Percentiles rank a stretch among this genome's conserved stretches.
Conservation (phyloP, 2,797 vertebrate genomes). For the Zenarchopterus dispar region DNA sequence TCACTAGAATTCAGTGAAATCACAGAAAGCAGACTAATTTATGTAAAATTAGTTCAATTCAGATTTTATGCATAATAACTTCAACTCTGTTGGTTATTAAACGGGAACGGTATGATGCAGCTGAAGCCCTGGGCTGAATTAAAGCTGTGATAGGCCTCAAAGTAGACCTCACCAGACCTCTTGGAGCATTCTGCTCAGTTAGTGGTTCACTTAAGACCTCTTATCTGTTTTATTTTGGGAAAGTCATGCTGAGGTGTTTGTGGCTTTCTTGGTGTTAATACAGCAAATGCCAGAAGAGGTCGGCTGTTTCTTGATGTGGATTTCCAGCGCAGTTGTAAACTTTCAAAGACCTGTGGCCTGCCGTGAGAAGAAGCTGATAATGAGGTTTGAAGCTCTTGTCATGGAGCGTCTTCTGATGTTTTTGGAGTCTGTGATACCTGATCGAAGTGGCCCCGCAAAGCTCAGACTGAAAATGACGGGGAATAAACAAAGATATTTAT, state of each 20-base stretch:
- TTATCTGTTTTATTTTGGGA: constrained; percentile 57
- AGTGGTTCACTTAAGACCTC: constrained; percentile 30
- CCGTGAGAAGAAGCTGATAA: constrained; percentile 24
- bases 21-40: too few relatives aligned
- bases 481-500: too few relatives aligned
- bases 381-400: constrained; percentile 3
- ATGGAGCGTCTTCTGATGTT: constrained; percentile 5
- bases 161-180: background rate
- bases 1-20: too few relatives aligned
- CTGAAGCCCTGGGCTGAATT: constrained; percentile 8
- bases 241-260: constrained; percentile 16
- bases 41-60: too few relatives aligned
- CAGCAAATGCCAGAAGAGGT: constrained; percentile 13
- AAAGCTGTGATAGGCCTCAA: constrained; percentile 6
- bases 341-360: constrained; percentile 30
- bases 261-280: constrained; percentile 15
- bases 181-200: constrained; percentile 21
- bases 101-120: background rate
- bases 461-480: background rate
- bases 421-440: constrained; percentile 1
- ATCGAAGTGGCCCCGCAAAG: background rate
- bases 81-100: too few relatives aligned
- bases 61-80: too few relatives aligned
- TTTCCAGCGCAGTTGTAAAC: constrained; percentile 31
- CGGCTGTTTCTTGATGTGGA: constrained; percentile 33